Conservation (phyloP, 2,113 vertebrate species). For the Oxyruncus cristatus region DNA sequence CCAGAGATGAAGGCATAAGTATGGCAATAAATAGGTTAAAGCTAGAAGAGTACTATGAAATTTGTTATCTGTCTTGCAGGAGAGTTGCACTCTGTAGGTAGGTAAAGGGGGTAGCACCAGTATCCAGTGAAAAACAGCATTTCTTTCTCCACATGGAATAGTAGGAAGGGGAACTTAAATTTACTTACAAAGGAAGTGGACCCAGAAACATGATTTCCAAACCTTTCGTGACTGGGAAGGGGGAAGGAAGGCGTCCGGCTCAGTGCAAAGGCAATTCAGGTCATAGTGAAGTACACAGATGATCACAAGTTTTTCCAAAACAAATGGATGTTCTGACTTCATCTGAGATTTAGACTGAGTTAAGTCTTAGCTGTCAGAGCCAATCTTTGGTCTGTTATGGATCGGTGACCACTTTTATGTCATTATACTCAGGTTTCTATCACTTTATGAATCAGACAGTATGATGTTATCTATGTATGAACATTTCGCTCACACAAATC, state of each 20-base stretch:
- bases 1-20: background rate
- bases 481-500: background rate
- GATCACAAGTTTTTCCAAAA: background rate
- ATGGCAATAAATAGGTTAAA: background rate
- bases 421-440: background rate
- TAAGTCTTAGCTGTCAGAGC: background rate
- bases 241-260: background rate
- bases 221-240: background rate
- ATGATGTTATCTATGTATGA: background rate
- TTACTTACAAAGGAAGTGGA: background rate
- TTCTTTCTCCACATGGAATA: background rate
- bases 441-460: background rate
- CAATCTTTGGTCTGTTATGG: background rate
- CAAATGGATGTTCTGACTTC: background rate
- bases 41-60: background rate
- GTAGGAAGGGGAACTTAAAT: background rate
- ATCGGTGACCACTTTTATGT: background rate
- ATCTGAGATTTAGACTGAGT: background rate
- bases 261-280: background rate
- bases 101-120: background rate
- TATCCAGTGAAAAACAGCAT: background rate
- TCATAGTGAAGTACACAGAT: background rate
- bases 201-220: background rate
- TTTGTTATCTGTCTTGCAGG: background rate
- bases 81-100: background rate